Conservation (phyloP, 2,888 invertebrate species). For the Harpagoxenus sublaevis region DNA sequence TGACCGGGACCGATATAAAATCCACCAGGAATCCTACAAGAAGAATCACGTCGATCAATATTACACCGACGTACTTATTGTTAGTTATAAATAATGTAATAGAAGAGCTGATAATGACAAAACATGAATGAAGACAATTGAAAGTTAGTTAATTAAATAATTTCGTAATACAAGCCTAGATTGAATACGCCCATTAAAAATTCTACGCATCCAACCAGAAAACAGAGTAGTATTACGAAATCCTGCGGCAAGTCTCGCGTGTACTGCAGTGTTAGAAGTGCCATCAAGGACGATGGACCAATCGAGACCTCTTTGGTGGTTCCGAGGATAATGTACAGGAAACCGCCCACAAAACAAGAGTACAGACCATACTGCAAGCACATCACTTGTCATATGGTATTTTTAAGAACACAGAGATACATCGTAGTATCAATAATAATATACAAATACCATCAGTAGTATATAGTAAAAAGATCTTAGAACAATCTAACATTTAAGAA, state of each 20-base stretch:
- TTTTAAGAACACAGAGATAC: not conserved
- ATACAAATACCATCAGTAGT: not conserved
- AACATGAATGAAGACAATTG: not conserved
- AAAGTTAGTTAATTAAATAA: conserved; percentile 1
- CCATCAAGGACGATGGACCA: conserved; percentile 98
- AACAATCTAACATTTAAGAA: not conserved
- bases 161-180: conserved; percentile 88
- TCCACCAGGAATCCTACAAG: conserved; percentile 93
- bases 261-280: conserved; percentile 93
- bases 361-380: conserved; percentile 93
- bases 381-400: not conserved
- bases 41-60: not conserved
- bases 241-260: conserved; percentile 91
- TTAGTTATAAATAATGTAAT: not conserved
- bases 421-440: not conserved
- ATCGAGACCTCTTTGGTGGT: conserved; percentile 95
- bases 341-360: conserved; percentile 94
- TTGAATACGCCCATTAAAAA: conserved; percentile 93
- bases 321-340: conserved; percentile 95
- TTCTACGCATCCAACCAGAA: conserved; percentile 93
- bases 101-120: not conserved
- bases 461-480: not conserved
- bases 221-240: conserved; percentile 92
- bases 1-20: conserved; percentile 96
- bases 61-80: not conserved